Conservation (phyloP, 1,140 invertebrate species). For the Aporrectodea caliginosa region DNA sequence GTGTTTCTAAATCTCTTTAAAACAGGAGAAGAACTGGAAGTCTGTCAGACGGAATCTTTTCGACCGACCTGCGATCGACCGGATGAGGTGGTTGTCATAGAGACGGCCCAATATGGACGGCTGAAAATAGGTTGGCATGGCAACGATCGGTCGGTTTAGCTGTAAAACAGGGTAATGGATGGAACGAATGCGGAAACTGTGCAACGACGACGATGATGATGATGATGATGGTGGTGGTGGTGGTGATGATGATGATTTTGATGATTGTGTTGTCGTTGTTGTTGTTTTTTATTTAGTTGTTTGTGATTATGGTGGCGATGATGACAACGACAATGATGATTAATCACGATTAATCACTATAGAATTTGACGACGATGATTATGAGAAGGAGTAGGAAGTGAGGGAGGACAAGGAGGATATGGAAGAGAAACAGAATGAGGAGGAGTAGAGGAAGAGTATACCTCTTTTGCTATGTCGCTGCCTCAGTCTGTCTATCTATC, state of each 20-base stretch:
- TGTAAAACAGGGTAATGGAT: no score
- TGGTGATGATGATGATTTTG: neutral
- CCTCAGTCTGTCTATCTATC: neutral
- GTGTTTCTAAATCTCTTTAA: no score
- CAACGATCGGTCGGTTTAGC: no score
- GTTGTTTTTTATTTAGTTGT: neutral
- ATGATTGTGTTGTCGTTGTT: neutral
- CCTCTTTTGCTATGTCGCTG: neutral
- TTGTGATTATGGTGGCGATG: neutral
- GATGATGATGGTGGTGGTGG: neutral
- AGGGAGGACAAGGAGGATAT: no score
- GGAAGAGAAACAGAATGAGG: no score
- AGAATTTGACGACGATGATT: neutral
- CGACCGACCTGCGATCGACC: neutral
- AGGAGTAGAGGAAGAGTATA: no score
- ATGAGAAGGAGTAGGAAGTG: no score
- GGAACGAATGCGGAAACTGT: neutral
- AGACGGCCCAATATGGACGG: slow-evolving; percentile 22
- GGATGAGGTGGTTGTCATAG: slow-evolving; percentile 21
- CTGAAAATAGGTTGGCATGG: slow-evolving; percentile 4
- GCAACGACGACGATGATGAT: neutral
- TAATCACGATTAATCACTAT: neutral
- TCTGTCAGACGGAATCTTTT: slow-evolving; percentile 15
- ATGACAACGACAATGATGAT: neutral
- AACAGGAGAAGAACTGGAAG: no score